Conservation (phyloP, 2,113 vertebrate species). For the Myocastor coypus region DNA sequence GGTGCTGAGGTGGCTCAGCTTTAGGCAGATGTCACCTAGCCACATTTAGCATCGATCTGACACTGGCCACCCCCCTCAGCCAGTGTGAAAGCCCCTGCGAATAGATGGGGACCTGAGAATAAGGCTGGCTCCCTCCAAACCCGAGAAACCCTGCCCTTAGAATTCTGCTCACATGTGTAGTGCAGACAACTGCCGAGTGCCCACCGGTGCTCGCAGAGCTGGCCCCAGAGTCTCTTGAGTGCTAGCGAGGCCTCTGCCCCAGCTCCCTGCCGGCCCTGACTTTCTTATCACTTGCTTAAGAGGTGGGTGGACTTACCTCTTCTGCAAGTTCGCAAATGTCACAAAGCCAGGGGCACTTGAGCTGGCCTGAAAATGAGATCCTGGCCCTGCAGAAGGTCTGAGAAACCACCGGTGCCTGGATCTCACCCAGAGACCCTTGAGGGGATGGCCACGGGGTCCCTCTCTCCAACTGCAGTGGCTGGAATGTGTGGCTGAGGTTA, state of each 20-base stretch:
- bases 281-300: slow-evolving; percentile 1
- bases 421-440: background rate
- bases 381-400: background rate
- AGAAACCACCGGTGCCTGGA: background rate
- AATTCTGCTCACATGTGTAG: background rate
- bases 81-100: background rate
- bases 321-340: slow-evolving; percentile 10
- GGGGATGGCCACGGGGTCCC: background rate
- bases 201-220: background rate
- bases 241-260: too few species aligned
- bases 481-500: background rate
- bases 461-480: background rate
- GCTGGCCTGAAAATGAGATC: slow-evolving; percentile 19
- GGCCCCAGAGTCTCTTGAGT: background rate
- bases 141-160: background rate
- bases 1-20: background rate
- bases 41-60: too few species aligned
- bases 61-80: background rate
- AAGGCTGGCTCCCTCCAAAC: background rate
- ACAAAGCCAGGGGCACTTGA: background rate
- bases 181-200: background rate
- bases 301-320: background rate
- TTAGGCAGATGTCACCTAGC: background rate
- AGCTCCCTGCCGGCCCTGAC: background rate
- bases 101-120: background rate